These are phyloP conservation scores for Manis pentadactyla DNA, from an alignment of 2,797 vertebrate species.

Conservation along the genomic window DNA sequence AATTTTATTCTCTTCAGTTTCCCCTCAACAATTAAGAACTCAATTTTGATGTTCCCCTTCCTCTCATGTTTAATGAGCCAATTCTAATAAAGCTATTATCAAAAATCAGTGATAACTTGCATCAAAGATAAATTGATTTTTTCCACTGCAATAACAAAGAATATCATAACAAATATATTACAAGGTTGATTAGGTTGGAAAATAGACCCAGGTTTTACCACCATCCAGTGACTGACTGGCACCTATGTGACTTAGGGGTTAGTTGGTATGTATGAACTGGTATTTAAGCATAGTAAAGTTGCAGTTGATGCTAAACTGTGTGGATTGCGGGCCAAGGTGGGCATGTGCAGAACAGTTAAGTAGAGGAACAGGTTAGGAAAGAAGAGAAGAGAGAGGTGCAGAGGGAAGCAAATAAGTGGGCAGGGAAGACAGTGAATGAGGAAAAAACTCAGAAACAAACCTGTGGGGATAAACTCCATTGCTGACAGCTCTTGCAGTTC, in stretches of 20 bases:
- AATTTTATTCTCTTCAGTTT: constrained; percentile 3
- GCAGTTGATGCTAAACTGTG: neutral
- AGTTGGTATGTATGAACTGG: neutral
- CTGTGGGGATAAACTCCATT: neutral
- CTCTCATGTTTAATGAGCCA: neutral
- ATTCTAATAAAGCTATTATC: constrained; percentile 13
- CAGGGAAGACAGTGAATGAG: neutral
- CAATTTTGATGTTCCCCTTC: neutral
- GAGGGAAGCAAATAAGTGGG: too few relatives aligned
- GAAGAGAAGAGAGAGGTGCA: neutral
- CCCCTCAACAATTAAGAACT: neutral
- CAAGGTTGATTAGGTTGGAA: neutral
- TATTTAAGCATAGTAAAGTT: neutral
- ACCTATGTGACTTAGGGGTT: neutral
- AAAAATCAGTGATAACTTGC: neutral
- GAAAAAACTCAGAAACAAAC: neutral
- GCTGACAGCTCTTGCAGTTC: neutral
- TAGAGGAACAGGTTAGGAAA: neutral
- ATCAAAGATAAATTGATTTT: neutral
- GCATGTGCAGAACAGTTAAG: neutral
- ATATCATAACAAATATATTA: neutral
- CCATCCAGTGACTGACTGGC: neutral
- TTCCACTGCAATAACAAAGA: neutral
- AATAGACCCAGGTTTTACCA: neutral
- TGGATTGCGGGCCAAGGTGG: neutral